Evolutionary conservation across 2,888 invertebrate genomes (phyloP), one percentile per base, ranked within the genome.

Genomic region (Limulus polyphemus): DNA sequence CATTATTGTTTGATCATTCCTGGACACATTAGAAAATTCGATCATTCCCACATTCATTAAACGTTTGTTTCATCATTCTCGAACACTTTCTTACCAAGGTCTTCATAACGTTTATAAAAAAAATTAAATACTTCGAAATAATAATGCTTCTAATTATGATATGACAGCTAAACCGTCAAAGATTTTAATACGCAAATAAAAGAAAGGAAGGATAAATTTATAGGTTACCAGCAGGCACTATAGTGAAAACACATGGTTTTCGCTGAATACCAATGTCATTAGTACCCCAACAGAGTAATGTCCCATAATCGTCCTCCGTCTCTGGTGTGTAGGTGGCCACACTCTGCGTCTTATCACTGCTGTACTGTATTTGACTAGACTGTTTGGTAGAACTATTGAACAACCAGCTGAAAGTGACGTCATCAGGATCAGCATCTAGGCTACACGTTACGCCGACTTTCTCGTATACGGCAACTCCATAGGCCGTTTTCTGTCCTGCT

Each of bases 381-480:
- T 55, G 62, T 47, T 65, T 59, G 1, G 71, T 72, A 51, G 90
- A 88, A 77, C 88, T 90, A 80, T 92, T 92, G 81, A 92, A 91
- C 80, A 90, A 90, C 92, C 92, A 92, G 71, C 88, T 85, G 80
- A 92, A 93, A 74, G 84, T 85, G 71, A 87, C 86, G 56, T 71
- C 68, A 12, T 64, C 58, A 3, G 70, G 70, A 65, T 70, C 70
- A 4, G 69, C 65, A n/a, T 70, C 69, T 4, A 70, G 55, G 55
- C 69, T 68, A 54, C 70, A 70, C 10, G 64, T 54, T 9, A 67
- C 62, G 5, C 66, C 62, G 5, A 69, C 70, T 17, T 67, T 52
- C 59, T 70, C 70, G 47, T 65, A 62, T 47, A 66, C 48, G 2
- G 69, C 70, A 10, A 69, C 69, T 0, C 69, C 70, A 59, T 70